Conservation (phyloP, 2,888 invertebrate genomes). For the Gryllus longicercus region DNA sequence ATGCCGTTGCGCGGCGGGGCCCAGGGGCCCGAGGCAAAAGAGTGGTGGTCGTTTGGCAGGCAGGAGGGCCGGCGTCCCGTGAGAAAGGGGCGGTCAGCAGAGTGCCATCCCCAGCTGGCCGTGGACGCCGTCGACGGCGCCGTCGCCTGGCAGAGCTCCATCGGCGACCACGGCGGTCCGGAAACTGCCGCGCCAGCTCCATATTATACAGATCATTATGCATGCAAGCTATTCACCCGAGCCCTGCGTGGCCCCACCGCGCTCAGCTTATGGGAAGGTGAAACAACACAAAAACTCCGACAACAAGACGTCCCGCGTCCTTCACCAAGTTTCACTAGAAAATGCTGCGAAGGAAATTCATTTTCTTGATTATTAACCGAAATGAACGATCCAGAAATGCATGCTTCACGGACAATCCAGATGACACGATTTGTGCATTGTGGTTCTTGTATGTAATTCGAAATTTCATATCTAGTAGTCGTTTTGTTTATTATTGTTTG, state of each 20-base stretch:
- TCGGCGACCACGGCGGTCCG: not conserved
- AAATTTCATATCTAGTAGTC: no score
- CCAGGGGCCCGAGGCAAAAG: not conserved
- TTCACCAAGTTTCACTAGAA: no score
- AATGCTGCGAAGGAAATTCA: no score
- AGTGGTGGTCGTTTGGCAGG: not conserved
- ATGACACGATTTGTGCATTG: no score
- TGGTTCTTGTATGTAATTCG: no score
- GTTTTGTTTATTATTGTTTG: no score
- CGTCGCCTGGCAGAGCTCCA: constrained; percentile 12
- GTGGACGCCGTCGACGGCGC: constrained; percentile 11
- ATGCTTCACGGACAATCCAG: no score
- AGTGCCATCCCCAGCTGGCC: not conserved
- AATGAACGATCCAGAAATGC: no score
- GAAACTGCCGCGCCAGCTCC: not conserved
- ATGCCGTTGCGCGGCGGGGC: not conserved
- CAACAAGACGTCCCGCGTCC: not conserved
- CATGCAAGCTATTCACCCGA: not conserved
- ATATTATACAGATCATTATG: constrained; percentile 1
- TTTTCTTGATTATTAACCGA: no score
- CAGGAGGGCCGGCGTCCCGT: not conserved
- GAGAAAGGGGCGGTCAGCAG: not conserved
- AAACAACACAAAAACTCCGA: not conserved
- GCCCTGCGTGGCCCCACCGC: not conserved
- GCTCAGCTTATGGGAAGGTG: not conserved